Evolutionary conservation across 2,888 invertebrate species (phyloP).

Genomic region (Mesorhabditis spiculigera): DNA sequence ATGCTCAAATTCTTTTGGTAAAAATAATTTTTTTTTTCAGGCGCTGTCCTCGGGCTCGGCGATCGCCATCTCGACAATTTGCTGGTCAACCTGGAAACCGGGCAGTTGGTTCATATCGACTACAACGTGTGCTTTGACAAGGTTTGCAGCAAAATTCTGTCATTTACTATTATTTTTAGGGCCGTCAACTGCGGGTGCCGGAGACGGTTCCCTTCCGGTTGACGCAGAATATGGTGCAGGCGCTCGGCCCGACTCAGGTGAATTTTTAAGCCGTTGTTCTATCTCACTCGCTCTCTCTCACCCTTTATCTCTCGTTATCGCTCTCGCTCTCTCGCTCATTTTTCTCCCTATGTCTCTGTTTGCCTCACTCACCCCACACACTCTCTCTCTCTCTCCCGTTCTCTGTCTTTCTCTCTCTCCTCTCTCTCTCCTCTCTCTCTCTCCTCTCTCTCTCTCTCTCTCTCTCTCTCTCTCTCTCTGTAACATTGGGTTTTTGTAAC

Average conservation of each 20-base stretch:
- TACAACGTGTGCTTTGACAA: slow-evolving; percentile 99
- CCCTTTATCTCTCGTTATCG: no score
- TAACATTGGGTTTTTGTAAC: no score
- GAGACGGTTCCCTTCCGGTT: slow-evolving; percentile 97
- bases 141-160: slow-evolving; percentile 59
- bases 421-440: no score
- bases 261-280: slow-evolving; percentile 69
- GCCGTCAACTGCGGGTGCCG: slow-evolving; percentile 76
- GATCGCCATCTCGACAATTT: slow-evolving; percentile 98
- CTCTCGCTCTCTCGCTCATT: no score
- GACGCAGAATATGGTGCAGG: slow-evolving; percentile 88
- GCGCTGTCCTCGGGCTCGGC: slow-evolving; percentile 74
- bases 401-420: no score
- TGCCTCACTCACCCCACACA: no score
- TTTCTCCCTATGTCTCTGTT: no score
- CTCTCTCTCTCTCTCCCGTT: no score
- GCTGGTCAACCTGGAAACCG: slow-evolving; percentile 84
- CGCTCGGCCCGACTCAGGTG: slow-evolving; percentile 88
- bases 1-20: slow-evolving; percentile 63
- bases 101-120: slow-evolving; percentile 96
- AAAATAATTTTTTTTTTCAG: background rate
- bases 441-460: no score
- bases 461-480: no score
- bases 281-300: background rate
- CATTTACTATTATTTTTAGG: slow-evolving; percentile 20